A percentile compares a stretch with the other conserved stretches of the same genome.
Evolutionary conservation across 2,888 invertebrate genomes (phyloP).

Genomic region (Orthonevra nobilis): DNA sequence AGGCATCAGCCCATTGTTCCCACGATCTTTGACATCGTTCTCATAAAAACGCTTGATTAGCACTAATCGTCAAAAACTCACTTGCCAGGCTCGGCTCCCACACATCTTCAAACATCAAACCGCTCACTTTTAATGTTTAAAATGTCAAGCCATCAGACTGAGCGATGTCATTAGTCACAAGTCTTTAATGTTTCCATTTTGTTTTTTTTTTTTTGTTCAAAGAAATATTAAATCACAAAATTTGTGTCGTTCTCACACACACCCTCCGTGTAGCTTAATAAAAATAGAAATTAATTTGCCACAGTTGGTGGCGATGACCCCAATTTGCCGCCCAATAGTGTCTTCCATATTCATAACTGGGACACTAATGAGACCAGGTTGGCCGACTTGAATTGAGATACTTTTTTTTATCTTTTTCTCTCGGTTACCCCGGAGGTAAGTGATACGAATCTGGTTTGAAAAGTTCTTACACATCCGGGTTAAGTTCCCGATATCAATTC

Average conservation of each 20-base stretch:
- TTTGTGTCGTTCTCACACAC: conserved; percentile 22
- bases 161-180: conserved; percentile 53
- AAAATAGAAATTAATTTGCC: conserved; percentile 41
- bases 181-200: conserved; percentile 1
- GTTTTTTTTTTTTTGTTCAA: no score
- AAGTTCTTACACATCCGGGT: conserved; percentile 29
- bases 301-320: conserved; percentile 46
- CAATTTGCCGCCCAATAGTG: conserved; percentile 53
- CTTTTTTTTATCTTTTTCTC: neutral
- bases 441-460: neutral
- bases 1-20: no score
- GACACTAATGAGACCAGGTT: conserved; percentile 26
- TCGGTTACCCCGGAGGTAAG: neutral
- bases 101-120: no score
- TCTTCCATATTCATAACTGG: conserved; percentile 27
- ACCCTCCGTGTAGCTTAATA: conserved; percentile 19
- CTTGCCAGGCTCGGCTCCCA: no score
- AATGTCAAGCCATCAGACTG: neutral
- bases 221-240: no score
- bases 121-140: no score
- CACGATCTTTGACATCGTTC: no score
- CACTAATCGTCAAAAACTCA: no score
- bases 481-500: conserved; percentile 47
- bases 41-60: no score
- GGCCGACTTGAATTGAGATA: conserved; percentile 5